These are phyloP conservation scores for Stenopsyche tienmushanensis DNA, from an alignment of 1,140 invertebrate species.

Conservation along the genomic window DNA sequence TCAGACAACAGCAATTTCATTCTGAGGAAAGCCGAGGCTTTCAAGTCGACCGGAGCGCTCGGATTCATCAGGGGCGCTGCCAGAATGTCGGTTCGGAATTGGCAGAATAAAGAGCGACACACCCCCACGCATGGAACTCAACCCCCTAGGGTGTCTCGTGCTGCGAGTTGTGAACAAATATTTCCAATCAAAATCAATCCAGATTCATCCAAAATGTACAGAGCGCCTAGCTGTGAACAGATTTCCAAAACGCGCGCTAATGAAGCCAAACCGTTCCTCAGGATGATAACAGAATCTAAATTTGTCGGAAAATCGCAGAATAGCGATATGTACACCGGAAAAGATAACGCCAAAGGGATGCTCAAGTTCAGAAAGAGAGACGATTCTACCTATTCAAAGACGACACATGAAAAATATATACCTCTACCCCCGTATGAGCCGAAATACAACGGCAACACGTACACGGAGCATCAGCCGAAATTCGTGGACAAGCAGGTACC, in stretches of 20 bases:
- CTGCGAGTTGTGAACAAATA: constrained; percentile 56
- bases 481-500: constrained; percentile 47
- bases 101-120: constrained; percentile 51
- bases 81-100: constrained; percentile 53
- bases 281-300: constrained; percentile 51
- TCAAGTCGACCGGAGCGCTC: constrained; percentile 50
- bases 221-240: constrained; percentile 53
- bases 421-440: constrained; percentile 47
- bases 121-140: constrained; percentile 44
- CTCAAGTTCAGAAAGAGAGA: constrained; percentile 50
- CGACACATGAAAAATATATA: constrained; percentile 53
- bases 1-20: constrained; percentile 60
- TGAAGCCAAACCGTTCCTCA: constrained; percentile 51
- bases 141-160: constrained; percentile 46
- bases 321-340: constrained; percentile 44
- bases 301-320: constrained; percentile 40
- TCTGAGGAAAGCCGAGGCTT: constrained; percentile 58
- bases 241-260: constrained; percentile 45
- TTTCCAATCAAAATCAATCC: constrained; percentile 49
- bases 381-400: constrained; percentile 48
- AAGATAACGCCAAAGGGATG: constrained; percentile 47
- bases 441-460: constrained; percentile 49
- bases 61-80: constrained; percentile 57
- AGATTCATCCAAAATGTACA: constrained; percentile 49
- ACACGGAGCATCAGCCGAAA: constrained; percentile 51